These are phyloP conservation scores for Proteles cristata DNA, from an alignment of 2,113 vertebrate species.

Conservation along the genomic window DNA sequence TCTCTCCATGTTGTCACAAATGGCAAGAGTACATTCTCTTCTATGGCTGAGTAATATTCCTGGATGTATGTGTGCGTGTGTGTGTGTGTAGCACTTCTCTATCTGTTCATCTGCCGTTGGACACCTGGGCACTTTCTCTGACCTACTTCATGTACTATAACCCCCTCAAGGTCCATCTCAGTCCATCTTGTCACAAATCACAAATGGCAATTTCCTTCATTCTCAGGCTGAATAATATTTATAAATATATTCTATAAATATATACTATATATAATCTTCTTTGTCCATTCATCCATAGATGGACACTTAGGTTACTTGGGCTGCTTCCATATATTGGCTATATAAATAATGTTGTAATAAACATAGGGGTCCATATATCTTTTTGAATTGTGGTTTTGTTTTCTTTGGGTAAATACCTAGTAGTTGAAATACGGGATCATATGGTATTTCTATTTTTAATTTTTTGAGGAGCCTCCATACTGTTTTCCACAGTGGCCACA, in stretches of 20 bases:
- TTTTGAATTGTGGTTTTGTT: background rate
- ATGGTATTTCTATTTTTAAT: background rate
- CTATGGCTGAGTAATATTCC: background rate
- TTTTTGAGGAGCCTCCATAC: background rate
- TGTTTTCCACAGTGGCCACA: background rate
- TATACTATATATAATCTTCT: background rate
- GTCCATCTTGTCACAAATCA: background rate
- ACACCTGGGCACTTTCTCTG: background rate
- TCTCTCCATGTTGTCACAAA: background rate
- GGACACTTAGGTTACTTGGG: background rate
- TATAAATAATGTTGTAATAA: background rate
- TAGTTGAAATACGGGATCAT: background rate
- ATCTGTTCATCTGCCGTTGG: background rate
- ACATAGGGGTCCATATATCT: background rate
- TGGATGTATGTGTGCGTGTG: too few relatives aligned
- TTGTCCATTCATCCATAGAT: background rate
- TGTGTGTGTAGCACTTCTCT: background rate
- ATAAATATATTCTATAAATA: background rate
- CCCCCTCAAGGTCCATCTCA: background rate
- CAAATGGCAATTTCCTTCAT: background rate
- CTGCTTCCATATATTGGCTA: background rate
- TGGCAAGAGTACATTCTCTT: background rate
- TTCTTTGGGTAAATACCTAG: background rate
- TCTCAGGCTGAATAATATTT: background rate
- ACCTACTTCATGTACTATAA: background rate